Conservation (phyloP, 2,797 vertebrate genomes). For the Merluccius polli region DNA sequence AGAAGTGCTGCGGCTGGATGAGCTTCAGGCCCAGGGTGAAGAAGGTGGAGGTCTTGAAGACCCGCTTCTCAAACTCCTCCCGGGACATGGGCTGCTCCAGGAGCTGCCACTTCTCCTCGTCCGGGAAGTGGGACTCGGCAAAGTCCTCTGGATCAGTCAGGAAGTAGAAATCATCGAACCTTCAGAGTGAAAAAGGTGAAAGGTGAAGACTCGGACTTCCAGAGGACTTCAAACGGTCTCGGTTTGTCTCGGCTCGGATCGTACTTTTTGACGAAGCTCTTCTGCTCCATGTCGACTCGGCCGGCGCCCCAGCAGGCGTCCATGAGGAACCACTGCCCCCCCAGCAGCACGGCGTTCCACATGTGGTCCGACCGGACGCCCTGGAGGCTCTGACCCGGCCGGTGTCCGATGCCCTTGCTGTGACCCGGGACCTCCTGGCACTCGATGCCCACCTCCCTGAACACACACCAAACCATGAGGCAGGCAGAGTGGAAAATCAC, state of each 20-base stretch:
- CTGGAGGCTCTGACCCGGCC: conserved; percentile 58
- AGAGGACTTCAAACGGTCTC: background rate
- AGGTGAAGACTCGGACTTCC: background rate
- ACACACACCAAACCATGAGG: background rate
- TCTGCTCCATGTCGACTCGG: conserved; percentile 67
- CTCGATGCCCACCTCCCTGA: conserved; percentile 71
- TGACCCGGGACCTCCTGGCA: conserved; percentile 73
- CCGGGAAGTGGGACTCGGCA: conserved; percentile 75
- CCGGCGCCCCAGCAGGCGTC: conserved; percentile 83
- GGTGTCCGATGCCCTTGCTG: conserved; percentile 72
- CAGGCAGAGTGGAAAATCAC: too few species aligned
- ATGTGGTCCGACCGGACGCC: conserved; percentile 77
- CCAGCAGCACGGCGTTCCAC: conserved; percentile 77
- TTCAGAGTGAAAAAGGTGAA: conserved; percentile 46
- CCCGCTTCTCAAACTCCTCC: conserved; percentile 74
- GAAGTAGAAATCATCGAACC: conserved; percentile 81
- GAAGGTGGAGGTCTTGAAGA: conserved; percentile 80
- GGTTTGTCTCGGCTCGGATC: background rate
- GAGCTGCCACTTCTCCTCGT: conserved; percentile 79
- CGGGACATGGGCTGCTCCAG: conserved; percentile 56
- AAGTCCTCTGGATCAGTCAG: conserved; percentile 80
- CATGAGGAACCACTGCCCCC: conserved; percentile 75
- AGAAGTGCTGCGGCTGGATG: conserved; percentile 68
- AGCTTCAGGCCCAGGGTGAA: conserved; percentile 73
- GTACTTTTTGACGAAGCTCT: conserved; percentile 76